Evolutionary conservation across 2,888 invertebrate species (phyloP).

Genomic region (Dorcus parallelipipedus): DNA sequence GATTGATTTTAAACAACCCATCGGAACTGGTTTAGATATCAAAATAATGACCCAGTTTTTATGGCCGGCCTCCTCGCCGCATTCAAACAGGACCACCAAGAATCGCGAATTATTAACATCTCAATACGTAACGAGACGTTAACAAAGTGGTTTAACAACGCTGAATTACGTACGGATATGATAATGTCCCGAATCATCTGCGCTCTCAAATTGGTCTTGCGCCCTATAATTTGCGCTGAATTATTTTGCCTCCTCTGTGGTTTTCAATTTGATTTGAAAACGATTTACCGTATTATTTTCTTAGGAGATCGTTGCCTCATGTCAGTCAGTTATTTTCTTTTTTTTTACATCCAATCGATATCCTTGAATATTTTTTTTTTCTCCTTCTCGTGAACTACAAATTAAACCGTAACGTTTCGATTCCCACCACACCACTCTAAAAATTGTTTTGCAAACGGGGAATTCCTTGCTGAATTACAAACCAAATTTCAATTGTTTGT

Average conservation of each 20-base stretch:
- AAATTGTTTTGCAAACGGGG: no score
- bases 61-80: slow-evolving; percentile 23
- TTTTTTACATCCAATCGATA: no score
- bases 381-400: no score
- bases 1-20: slow-evolving; percentile 38
- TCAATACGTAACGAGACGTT: slow-evolving; percentile 22
- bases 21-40: slow-evolving; percentile 31
- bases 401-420: no score
- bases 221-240: slow-evolving; percentile 14
- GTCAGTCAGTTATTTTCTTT: no score
- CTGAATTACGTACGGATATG: slow-evolving; percentile 25
- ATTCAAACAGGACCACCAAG: slow-evolving; percentile 16
- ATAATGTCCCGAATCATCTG: slow-evolving; percentile 9
- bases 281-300: neutral
- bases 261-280: slow-evolving; percentile 22
- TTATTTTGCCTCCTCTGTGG: neutral
- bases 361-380: no score
- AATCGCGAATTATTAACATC: slow-evolving; percentile 18
- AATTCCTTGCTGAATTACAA: no score
- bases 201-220: slow-evolving; percentile 7
- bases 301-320: no score
- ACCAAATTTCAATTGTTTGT: no score
- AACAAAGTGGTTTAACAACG: slow-evolving; percentile 20
- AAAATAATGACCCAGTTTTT: slow-evolving; percentile 34
- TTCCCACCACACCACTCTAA: no score